phyloP scores from a whole-genome alignment of 2,797 vertebrate species.

The Selene dorsalis region DNA sequence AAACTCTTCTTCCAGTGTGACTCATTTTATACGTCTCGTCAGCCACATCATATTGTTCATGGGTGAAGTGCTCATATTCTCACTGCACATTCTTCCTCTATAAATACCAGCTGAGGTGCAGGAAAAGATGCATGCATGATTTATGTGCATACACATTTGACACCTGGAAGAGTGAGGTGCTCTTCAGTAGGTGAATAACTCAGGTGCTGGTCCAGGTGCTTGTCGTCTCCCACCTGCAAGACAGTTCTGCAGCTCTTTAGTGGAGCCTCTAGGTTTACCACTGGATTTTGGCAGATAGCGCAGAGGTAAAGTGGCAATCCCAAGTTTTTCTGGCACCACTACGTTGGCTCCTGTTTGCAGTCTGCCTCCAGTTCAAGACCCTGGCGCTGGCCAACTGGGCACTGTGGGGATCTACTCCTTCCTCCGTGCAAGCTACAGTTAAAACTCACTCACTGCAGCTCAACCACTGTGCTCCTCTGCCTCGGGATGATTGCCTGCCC shows the following conservation, averaged over 20 bases:
- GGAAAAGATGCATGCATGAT: not conserved
- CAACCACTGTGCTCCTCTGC: not conserved
- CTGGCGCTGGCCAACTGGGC: not conserved
- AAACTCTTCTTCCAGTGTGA: not conserved
- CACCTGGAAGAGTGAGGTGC: not conserved
- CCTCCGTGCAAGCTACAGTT: not conserved
- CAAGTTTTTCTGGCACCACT: not conserved
- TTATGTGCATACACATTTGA: too few species aligned
- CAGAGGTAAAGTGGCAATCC: not conserved
- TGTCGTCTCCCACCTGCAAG: not conserved
- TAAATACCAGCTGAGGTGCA: too few species aligned
- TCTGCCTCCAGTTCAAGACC: constrained; percentile 15
- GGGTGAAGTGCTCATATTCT: not conserved
- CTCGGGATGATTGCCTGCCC: constrained; percentile 6
- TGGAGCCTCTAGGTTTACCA: not conserved
- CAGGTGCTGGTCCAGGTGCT: not conserved
- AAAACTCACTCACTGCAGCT: constrained; percentile 13
- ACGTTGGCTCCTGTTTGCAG: not conserved
- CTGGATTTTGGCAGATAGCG: not conserved
- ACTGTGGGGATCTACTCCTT: constrained; percentile 9
- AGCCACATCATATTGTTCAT: not conserved
- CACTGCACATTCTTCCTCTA: not conserved
- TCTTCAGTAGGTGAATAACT: not conserved
- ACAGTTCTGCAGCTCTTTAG: not conserved
- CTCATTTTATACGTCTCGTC: too few species aligned